phyloP scores from a whole-genome alignment of 2,113 vertebrate species.

The Cinclus mexicanus region DNA sequence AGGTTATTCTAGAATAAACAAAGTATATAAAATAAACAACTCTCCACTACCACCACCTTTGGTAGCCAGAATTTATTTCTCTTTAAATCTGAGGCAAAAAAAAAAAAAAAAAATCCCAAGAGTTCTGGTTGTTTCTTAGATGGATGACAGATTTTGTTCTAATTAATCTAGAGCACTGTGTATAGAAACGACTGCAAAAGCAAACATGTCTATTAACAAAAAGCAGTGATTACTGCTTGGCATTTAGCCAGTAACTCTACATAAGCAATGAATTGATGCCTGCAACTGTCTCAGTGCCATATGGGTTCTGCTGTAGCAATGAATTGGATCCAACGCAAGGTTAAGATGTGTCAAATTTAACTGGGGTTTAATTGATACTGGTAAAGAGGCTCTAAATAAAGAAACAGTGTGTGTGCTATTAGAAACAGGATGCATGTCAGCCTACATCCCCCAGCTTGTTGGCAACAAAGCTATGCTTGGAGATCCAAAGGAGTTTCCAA shows the following conservation, averaged over 20 bases:
- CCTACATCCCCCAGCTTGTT: slow-evolving; percentile 64
- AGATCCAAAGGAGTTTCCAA: slow-evolving; percentile 73
- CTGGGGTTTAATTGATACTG: slow-evolving; percentile 90
- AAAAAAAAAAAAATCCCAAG: not conserved
- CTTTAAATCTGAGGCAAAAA: slow-evolving; percentile 56
- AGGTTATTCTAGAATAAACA: slow-evolving; percentile 48
- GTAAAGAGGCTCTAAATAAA: slow-evolving; percentile 86
- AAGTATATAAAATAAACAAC: not conserved
- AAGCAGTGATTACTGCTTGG: slow-evolving; percentile 82
- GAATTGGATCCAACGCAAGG: slow-evolving; percentile 85
- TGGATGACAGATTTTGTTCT: slow-evolving; percentile 81
- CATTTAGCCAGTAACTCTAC: slow-evolving; percentile 79
- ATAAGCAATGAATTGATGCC: slow-evolving; percentile 83
- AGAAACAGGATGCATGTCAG: slow-evolving; percentile 71
- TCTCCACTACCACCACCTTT: not conserved
- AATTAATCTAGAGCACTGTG: slow-evolving; percentile 84
- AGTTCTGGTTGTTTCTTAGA: slow-evolving; percentile 75
- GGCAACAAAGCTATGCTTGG: slow-evolving; percentile 63
- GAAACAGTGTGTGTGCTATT: slow-evolving; percentile 76
- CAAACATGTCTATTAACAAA: slow-evolving; percentile 91
- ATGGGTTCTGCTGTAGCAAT: slow-evolving; percentile 86
- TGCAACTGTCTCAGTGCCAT: slow-evolving; percentile 86
- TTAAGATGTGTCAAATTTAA: slow-evolving; percentile 91
- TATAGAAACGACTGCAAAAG: slow-evolving; percentile 83
- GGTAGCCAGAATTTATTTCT: slow-evolving; percentile 27